Conservation (phyloP, 2,113 vertebrate genomes). For the Paramormyrops kingsleyae region DNA sequence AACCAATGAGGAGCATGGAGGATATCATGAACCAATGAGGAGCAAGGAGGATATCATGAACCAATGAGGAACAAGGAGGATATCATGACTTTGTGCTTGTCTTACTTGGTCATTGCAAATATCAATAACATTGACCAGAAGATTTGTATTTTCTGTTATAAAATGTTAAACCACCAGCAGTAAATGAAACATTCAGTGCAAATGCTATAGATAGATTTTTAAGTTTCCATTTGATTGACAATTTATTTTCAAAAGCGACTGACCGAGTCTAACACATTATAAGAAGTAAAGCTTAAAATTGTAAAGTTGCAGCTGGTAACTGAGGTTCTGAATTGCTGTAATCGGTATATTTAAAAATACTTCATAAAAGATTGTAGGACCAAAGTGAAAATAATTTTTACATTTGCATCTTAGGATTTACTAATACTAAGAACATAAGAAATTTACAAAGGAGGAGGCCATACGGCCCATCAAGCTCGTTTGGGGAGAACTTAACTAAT, state of each 20-base stretch:
- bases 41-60: too few relatives aligned
- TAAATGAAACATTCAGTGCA: not conserved
- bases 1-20: not conserved
- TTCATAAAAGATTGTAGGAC: not conserved
- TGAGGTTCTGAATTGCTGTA: not conserved
- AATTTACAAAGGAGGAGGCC: too few relatives aligned
- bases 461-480: too few relatives aligned
- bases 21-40: too few relatives aligned
- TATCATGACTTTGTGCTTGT: not conserved
- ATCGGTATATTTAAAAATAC: not conserved
- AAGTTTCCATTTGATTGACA: too few relatives aligned
- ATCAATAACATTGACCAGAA: not conserved
- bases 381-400: not conserved
- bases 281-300: not conserved
- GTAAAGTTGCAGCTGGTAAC: not conserved
- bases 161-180: too few relatives aligned
- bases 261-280: not conserved
- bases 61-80: too few relatives aligned
- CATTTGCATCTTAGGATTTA: not conserved
- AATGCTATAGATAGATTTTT: not conserved
- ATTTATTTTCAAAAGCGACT: not conserved
- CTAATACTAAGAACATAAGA: not conserved
- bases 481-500: too few relatives aligned
- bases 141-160: too few relatives aligned
- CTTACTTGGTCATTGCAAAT: not conserved